Conservation (phyloP, 2,113 vertebrate species). For the Prolemur simus region DNA sequence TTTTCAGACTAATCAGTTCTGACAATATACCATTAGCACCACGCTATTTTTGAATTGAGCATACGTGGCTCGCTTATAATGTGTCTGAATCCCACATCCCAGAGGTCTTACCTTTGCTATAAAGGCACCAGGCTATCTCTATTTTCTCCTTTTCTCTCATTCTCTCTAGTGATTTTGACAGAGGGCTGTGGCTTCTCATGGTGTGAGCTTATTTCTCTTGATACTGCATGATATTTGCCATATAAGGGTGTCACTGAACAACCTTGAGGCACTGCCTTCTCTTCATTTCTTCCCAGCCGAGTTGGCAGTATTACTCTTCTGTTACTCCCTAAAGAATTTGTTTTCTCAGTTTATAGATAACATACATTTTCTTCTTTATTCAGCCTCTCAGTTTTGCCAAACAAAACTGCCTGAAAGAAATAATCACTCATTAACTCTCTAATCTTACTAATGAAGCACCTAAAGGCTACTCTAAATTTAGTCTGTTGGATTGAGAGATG, state of each 20-base stretch:
- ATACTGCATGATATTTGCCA: neutral
- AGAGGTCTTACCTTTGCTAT: constrained; percentile 30
- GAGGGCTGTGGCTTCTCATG: neutral
- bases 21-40: neutral
- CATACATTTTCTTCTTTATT: neutral
- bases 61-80: neutral
- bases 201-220: constrained; percentile 1
- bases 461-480: neutral
- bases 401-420: neutral
- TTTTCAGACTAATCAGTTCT: neutral
- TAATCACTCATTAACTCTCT: neutral
- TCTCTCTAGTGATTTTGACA: constrained; percentile 8
- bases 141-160: neutral
- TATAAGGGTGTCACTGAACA: neutral
- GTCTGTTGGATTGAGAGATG: neutral
- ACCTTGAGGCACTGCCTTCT: neutral
- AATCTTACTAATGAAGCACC: neutral
- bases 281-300: constrained; percentile 17
- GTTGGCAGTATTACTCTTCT: constrained; percentile 15
- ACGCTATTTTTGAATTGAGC: constrained; percentile 48
- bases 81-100: neutral
- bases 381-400: neutral
- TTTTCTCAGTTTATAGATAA: constrained; percentile 40
- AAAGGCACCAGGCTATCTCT: neutral
- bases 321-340: constrained; percentile 43